These are phyloP conservation scores for Nephrocerus scutellatus DNA, from an alignment of 2,888 invertebrate species.

Conservation along the genomic window DNA sequence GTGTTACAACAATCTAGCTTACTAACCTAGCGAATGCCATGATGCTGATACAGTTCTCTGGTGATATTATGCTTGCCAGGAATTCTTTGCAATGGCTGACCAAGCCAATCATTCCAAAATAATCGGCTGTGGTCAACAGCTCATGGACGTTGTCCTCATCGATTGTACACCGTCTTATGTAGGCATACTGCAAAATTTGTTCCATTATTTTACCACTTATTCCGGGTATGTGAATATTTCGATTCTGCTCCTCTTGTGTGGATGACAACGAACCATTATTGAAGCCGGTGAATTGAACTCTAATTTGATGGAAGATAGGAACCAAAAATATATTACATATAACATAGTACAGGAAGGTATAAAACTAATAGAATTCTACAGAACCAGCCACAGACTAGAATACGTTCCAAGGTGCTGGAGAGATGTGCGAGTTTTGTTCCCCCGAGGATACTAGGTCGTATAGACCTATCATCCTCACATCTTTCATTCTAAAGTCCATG, in stretches of 20 bases:
- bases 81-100: conserved; percentile 74
- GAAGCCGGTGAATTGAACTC: conserved; percentile 41
- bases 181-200: conserved; percentile 75
- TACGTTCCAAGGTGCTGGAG: too few species aligned
- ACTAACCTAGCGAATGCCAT: conserved; percentile 69
- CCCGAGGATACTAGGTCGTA: too few species aligned
- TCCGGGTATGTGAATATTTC: conserved; percentile 67
- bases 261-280: conserved; percentile 17
- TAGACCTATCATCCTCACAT: too few species aligned
- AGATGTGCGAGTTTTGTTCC: too few species aligned
- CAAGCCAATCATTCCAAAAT: conserved; percentile 76
- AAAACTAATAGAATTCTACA: too few species aligned
- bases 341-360: neutral
- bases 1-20: too few species aligned
- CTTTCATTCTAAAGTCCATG: too few species aligned
- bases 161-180: conserved; percentile 70
- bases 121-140: conserved; percentile 79
- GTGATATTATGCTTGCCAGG: conserved; percentile 59
- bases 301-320: conserved; percentile 10
- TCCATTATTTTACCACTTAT: conserved; percentile 71
- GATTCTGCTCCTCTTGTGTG: conserved; percentile 48
- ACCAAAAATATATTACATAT: neutral
- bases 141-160: conserved; percentile 72
- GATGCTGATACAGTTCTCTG: conserved; percentile 77
- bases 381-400: too few species aligned